Conservation (phyloP, 1,140 invertebrate species). For the Ctenoplectra terminalis region DNA sequence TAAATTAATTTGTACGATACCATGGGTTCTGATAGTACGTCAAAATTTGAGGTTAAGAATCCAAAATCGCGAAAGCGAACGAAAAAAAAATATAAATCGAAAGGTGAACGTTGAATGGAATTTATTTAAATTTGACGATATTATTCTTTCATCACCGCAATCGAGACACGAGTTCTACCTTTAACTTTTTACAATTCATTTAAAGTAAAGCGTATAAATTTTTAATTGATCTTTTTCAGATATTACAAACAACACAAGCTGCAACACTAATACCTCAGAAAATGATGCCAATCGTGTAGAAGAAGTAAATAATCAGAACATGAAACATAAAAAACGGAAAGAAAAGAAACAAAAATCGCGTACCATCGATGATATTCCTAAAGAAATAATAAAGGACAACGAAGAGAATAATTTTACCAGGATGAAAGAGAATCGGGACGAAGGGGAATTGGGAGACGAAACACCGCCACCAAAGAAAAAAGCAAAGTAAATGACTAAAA, state of each 20-base stretch:
- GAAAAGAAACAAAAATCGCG: slow-evolving; percentile 18
- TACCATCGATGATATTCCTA: background rate
- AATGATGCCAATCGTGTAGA: background rate
- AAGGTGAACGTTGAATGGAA: slow-evolving; percentile 15
- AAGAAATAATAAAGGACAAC: background rate
- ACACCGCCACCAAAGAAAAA: slow-evolving; percentile 8
- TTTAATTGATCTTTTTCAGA: background rate
- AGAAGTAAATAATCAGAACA: background rate
- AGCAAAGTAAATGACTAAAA: background rate
- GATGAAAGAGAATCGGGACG: background rate
- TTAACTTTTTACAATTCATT: background rate
- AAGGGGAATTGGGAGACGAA: background rate
- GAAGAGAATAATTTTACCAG: background rate
- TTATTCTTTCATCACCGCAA: background rate
- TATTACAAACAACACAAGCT: background rate
- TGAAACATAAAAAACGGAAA: slow-evolving; percentile 17
- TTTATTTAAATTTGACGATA: background rate
- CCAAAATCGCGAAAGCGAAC: slow-evolving; percentile 33
- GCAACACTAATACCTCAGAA: background rate
- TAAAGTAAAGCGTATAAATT: background rate
- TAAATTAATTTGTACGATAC: background rate
- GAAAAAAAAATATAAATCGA: slow-evolving; percentile 20
- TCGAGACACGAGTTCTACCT: background rate
- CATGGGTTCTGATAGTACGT: slow-evolving; percentile 34
- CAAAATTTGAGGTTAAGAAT: slow-evolving; percentile 49